Base-by-base conservation (phyloP, 2,888 invertebrate species). In the Tenthredo notha region DNA sequence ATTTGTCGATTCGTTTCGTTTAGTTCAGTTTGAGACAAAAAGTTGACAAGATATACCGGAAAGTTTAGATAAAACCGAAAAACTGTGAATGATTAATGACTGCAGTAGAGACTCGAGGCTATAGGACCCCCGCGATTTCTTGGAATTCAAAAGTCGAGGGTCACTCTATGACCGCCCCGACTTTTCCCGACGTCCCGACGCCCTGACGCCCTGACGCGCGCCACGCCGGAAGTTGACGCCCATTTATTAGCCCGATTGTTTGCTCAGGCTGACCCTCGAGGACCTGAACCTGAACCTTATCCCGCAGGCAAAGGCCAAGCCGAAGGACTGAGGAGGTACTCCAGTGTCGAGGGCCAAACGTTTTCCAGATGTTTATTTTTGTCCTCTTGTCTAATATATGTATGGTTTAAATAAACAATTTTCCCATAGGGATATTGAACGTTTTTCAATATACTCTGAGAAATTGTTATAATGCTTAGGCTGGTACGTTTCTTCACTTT, bases 291-390 rank as follows among this genome's bases (percentile, higher is more conserved):
- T 87, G 85, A 75, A 87, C 88, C 84, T 86, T 85, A 74, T 84
- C 86, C 86, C 33, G 50, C 47, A 54, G 77, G 77, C 77, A 54
- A 82, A 85, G 40, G 84, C 78, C 77, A 33, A 58, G 37, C 65
- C 86, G 25, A 72, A 72, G 84, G 84, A 84, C 72, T 43, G 43
- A 33, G 72, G 40, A 50, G 61, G 21, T 80, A 40, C 61, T 87
- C 86, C 18, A 18, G 47, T 67, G 61, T 85, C 75, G 50, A 85
- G 47, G 21, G 67, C 54, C 21, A 37, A 70, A 78, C 77, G 21
- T 21, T 65, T 86, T 87, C 88, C 92, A 91, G 90, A 91, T 91
- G 91, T 91, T 90, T 91, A 90, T 90, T 90, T 90, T 86, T n/a
- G n/a, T 88, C 89, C 87, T 86, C 86, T 74, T 84, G 61, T 78